A percentile compares a stretch with the other conserved stretches of the same genome.
Evolutionary conservation across 1,140 invertebrate species (phyloP).

Genomic region (Drepana arcuata): DNA sequence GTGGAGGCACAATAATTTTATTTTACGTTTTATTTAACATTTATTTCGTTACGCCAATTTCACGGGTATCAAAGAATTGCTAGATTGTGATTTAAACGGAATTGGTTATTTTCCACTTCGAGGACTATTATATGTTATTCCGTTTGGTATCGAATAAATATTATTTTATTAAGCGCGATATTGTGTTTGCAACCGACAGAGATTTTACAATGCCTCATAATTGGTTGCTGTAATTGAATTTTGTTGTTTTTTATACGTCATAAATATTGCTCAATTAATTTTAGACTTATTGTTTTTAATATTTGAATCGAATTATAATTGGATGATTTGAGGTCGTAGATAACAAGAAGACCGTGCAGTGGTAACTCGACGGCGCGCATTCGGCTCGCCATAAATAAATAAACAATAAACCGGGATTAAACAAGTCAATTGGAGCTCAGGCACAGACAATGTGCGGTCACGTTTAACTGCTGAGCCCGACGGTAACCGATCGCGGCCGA

Average conservation of each 20-base stretch:
- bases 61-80: constrained; percentile 68
- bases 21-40: constrained; percentile 72
- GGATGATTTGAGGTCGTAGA: too few relatives aligned
- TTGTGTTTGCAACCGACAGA: too few relatives aligned
- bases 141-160: constrained; percentile 41
- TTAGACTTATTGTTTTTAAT: too few relatives aligned
- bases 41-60: constrained; percentile 70
- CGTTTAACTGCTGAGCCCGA: constrained; percentile 47
- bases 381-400: constrained; percentile 49
- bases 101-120: constrained; percentile 68
- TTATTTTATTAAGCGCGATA: constrained; percentile 64
- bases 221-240: too few relatives aligned
- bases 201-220: constrained; percentile 23
- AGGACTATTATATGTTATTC: constrained; percentile 19
- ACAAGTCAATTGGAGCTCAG: constrained; percentile 51
- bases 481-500: constrained; percentile 43
- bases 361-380: constrained; percentile 7
- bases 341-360: too few relatives aligned
- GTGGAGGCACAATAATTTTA: constrained; percentile 69
- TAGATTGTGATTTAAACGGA: constrained; percentile 67
- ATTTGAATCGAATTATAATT: too few relatives aligned
- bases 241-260: too few relatives aligned
- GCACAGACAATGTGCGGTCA: constrained; percentile 55
- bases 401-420: constrained; percentile 63
- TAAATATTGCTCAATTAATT: too few relatives aligned